phyloP scores from a whole-genome alignment of 2,888 invertebrate genomes.

The Biston betularia region DNA sequence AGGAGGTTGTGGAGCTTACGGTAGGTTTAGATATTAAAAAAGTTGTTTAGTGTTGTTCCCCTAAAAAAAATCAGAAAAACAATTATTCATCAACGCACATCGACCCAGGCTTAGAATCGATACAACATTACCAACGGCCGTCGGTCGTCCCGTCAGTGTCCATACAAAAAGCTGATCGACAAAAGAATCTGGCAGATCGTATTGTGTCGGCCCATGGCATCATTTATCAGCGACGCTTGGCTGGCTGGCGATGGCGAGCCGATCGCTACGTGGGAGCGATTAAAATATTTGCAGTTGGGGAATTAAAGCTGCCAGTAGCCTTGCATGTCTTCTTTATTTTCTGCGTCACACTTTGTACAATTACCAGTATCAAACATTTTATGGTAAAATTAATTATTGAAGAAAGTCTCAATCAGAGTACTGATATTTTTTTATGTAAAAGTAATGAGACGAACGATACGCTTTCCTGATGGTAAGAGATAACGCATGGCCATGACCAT shows the following conservation, averaged over 20 bases:
- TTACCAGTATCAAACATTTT: too few species aligned
- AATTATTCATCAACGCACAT: constrained; percentile 33
- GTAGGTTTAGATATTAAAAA: too few species aligned
- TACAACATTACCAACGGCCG: constrained; percentile 53
- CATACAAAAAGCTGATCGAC: constrained; percentile 81
- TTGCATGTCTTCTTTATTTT: too few species aligned
- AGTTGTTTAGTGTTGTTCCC: neutral
- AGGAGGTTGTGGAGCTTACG: too few species aligned
- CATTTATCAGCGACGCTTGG: constrained; percentile 83
- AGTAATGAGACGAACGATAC: too few species aligned
- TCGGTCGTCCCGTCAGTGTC: constrained; percentile 73
- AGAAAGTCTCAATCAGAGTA: too few species aligned
- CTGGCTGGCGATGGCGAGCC: constrained; percentile 58
- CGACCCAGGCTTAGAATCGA: constrained; percentile 45
- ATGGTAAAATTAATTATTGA: too few species aligned
- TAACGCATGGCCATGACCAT: too few species aligned
- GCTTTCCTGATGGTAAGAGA: too few species aligned
- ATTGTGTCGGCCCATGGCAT: constrained; percentile 72
- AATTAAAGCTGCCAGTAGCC: neutral
- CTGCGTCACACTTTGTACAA: too few species aligned
- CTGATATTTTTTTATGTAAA: too few species aligned
- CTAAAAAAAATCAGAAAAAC: constrained; percentile 7
- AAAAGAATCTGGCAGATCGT: constrained; percentile 82
- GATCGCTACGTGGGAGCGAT: constrained; percentile 67
- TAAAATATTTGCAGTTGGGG: constrained; percentile 68